These are phyloP conservation scores for Standfussiana lucernea DNA, from an alignment of 2,888 invertebrate genomes.

Conservation along the genomic window DNA sequence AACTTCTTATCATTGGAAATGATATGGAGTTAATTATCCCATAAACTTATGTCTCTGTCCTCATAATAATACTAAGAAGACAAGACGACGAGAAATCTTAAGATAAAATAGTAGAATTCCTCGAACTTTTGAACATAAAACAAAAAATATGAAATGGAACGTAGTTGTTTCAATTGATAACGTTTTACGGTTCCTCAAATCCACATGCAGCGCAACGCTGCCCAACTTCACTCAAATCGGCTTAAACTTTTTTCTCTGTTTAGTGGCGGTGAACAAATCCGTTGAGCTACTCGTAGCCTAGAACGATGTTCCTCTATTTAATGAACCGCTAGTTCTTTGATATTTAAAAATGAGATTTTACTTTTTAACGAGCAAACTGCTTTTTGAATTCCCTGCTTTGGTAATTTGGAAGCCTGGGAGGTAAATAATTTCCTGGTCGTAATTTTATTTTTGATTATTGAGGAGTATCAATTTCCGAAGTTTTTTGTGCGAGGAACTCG, in stretches of 20 bases:
- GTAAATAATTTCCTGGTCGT: background rate
- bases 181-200: background rate
- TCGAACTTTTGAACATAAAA: background rate
- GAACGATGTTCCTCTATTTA: conserved; percentile 25
- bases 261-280: conserved; percentile 36
- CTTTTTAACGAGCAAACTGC: background rate
- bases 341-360: background rate
- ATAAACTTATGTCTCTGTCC: background rate
- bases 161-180: conserved; percentile 28
- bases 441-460: background rate
- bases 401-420: background rate
- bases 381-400: background rate
- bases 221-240: background rate
- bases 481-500: background rate
- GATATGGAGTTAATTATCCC: too few relatives aligned
- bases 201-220: background rate
- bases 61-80: background rate
- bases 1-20: background rate
- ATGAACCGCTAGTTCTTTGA: conserved; percentile 6
- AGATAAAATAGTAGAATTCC: background rate
- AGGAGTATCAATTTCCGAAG: background rate
- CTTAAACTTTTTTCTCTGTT: conserved; percentile 12
- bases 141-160: background rate
- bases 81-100: background rate
- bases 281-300: background rate